Percentiles rank a stretch among this genome's conserved stretches.
phyloP scores from a whole-genome alignment of 2,888 invertebrate genomes.

The Tinea pellionella region DNA sequence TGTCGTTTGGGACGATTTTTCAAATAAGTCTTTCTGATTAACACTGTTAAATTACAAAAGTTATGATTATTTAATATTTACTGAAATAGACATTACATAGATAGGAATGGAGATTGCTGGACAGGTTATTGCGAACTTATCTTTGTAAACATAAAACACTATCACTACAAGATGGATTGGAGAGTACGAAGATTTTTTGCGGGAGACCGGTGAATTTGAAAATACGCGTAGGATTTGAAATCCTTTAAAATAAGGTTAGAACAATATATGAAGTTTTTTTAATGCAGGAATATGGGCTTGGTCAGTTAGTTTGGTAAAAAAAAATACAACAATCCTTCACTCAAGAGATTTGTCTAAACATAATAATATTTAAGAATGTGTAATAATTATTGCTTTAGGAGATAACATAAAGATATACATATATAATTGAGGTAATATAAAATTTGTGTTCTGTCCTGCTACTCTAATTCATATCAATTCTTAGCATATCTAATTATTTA shows the following conservation, averaged over 20 bases:
- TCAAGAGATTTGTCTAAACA: too few relatives aligned
- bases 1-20: background rate
- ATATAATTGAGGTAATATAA: too few relatives aligned
- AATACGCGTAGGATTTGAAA: slow-evolving; percentile 59
- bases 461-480: too few relatives aligned
- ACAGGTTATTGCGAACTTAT: slow-evolving; percentile 19
- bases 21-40: background rate
- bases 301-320: too few relatives aligned
- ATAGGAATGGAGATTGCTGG: slow-evolving; percentile 32
- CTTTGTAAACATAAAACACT: background rate
- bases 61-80: slow-evolving; percentile 16
- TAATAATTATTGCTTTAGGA: too few relatives aligned
- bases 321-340: too few relatives aligned
- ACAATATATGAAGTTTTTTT: too few relatives aligned
- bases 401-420: too few relatives aligned
- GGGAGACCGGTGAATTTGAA: slow-evolving; percentile 49
- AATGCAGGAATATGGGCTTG: too few relatives aligned
- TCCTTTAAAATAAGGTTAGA: slow-evolving; percentile 19
- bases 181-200: slow-evolving; percentile 43
- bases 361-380: too few relatives aligned
- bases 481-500: too few relatives aligned
- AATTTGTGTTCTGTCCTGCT: too few relatives aligned
- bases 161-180: slow-evolving; percentile 43
- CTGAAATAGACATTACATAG: slow-evolving; percentile 23
- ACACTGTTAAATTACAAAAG: background rate